Base-by-base conservation (phyloP, 2,797 vertebrate genomes). In the Poecilia picta region DNA sequence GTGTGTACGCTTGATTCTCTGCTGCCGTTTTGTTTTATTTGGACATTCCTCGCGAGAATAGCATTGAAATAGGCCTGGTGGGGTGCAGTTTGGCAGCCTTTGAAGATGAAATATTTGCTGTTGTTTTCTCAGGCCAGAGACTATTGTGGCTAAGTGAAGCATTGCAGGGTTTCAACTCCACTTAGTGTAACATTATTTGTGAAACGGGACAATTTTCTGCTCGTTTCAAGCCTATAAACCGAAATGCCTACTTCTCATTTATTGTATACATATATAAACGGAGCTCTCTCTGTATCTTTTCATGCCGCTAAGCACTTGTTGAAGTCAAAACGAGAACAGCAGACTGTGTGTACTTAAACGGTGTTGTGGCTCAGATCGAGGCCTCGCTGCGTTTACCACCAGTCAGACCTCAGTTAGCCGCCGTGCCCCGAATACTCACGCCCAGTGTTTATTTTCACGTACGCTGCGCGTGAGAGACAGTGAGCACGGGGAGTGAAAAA, bases 41-140 rank as follows among this genome's bases (percentile, higher is more conserved):
- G 92, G 93, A 94, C 94, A 93, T 93, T 94, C 94, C 93, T 94
- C 88, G 91, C 84, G 91, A 89, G 92, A 93, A 92, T 89, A 90
- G 88, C 90, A 90, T 93, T 93, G 92, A 93, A 91, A 90, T 89
- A 71, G 83, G 78, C 93, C 88, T 91, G 33, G 90, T 33, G 85
- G 94, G 93, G 92, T 86, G 89, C 87, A 86, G 80, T 86, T 77
- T 81, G 84, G 86, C 90, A 74, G 90, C 87, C 89, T 93, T 93
- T 95, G 92, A 91, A 92, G 87, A 85, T 77, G 49, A 83, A 92
- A 90, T 91, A 89, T 91, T 90, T 90, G 88, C 88, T 83, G 77
- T 59, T 91, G 89, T 94, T 93, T 94, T 92, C 82, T 90, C 86
- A 88, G 85, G 87, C 92, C 81, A 28, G 15, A 77, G 75, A 86